These are phyloP conservation scores for Henicopernis longicauda DNA, from an alignment of 2,113 vertebrate species.

Conservation along the genomic window DNA sequence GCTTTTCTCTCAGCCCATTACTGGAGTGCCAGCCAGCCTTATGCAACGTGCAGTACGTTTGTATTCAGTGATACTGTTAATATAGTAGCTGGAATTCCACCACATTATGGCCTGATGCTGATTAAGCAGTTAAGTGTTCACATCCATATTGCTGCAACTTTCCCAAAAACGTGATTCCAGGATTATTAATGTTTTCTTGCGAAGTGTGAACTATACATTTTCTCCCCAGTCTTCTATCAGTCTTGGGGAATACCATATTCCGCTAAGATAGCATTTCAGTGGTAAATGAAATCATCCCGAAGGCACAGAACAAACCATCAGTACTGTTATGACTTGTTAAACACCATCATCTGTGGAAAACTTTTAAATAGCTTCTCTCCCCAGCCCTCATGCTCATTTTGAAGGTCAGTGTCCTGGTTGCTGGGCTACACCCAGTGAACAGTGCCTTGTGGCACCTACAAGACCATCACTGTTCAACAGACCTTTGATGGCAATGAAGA, in stretches of 20 bases:
- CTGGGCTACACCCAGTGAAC: not conserved
- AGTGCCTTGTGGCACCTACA: not conserved
- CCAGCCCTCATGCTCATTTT: not conserved
- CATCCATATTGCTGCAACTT: not conserved
- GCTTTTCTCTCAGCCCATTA: not conserved
- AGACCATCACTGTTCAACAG: fast-evolving
- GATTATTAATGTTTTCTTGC: not conserved
- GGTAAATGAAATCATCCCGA: not conserved
- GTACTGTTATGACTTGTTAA: not conserved
- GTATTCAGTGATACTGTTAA: not conserved
- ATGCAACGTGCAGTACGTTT: fast-evolving
- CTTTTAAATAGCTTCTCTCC: not conserved
- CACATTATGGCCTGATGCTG: not conserved
- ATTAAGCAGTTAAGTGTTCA: too few relatives aligned
- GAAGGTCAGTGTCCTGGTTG: not conserved
- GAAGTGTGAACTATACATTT: not conserved
- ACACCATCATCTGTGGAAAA: not conserved
- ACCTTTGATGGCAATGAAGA: not conserved
- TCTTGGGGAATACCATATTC: not conserved
- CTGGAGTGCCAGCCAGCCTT: not conserved
- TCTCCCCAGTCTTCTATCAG: not conserved
- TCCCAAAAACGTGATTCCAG: not conserved
- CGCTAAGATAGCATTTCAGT: not conserved
- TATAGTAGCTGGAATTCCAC: not conserved
- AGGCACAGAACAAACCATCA: not conserved